Evolutionary conservation across 2,797 vertebrate genomes (phyloP).

Genomic region (Melanogrammus aeglefinus): DNA sequence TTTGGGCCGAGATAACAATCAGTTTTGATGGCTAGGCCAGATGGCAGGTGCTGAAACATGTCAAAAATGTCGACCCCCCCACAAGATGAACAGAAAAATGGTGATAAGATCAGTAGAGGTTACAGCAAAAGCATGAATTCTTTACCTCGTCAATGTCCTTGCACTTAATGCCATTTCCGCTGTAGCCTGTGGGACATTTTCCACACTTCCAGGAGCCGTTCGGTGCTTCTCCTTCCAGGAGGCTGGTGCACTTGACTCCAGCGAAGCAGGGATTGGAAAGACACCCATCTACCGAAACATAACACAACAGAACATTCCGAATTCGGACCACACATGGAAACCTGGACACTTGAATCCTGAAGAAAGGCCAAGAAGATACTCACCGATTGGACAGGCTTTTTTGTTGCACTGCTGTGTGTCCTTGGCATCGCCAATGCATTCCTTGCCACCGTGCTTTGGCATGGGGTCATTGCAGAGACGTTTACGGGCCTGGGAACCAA

Average conservation of each 20-base stretch:
- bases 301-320: neutral
- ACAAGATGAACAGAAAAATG: neutral
- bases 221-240: slow-evolving; percentile 57
- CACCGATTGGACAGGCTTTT: slow-evolving; percentile 89
- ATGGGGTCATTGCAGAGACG: slow-evolving; percentile 90
- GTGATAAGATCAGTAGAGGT: too few species aligned
- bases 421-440: slow-evolving; percentile 82
- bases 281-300: slow-evolving; percentile 83
- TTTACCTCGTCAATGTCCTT: slow-evolving; percentile 91
- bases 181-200: slow-evolving; percentile 87
- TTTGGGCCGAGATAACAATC: neutral
- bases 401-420: slow-evolving; percentile 90
- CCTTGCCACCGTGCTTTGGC: slow-evolving; percentile 88
- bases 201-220: slow-evolving; percentile 98
- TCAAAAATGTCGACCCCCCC: neutral
- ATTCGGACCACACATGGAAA: neutral
- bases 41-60: neutral
- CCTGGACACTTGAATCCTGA: neutral
- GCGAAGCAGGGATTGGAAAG: slow-evolving; percentile 96
- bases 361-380: slow-evolving; percentile 50
- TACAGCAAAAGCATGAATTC: neutral
- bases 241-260: slow-evolving; percentile 86
- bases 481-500: slow-evolving; percentile 85
- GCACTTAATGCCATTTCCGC: slow-evolving; percentile 89
- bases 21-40: neutral